phyloP scores from a whole-genome alignment of 2,113 vertebrate genomes.

The Piprites chloris region DNA sequence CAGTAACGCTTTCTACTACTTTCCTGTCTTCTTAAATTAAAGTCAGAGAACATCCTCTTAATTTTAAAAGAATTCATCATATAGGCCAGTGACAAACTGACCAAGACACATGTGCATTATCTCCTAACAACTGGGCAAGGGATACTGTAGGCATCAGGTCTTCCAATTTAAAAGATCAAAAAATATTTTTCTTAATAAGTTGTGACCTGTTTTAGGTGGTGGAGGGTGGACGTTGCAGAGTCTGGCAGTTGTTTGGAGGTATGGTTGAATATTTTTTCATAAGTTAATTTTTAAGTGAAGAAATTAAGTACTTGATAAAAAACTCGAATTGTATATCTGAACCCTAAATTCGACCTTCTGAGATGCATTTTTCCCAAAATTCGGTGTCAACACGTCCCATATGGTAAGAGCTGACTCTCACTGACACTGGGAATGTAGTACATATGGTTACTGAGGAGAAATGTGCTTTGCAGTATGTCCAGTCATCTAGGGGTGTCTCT shows the following conservation, averaged over 20 bases:
- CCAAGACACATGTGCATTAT: not conserved
- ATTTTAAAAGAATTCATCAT: not conserved
- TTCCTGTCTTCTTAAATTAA: not conserved
- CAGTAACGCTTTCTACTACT: not conserved
- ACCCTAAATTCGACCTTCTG: not conserved
- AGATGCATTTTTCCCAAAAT: not conserved
- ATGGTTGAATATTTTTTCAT: not conserved
- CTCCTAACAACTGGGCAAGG: not conserved
- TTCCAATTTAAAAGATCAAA: not conserved
- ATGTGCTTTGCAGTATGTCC: not conserved
- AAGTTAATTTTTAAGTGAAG: not conserved
- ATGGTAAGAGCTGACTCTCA: not conserved
- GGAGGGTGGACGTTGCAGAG: not conserved
- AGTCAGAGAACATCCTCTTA: not conserved
- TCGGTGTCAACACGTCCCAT: not conserved
- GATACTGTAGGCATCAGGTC: not conserved
- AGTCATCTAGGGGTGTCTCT: not conserved
- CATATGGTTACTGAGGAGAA: not conserved
- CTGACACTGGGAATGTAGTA: not conserved
- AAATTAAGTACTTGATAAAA: not conserved
- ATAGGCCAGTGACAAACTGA: not conserved
- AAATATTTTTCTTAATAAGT: not conserved
- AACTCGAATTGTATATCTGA: not conserved
- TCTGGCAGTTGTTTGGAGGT: not conserved
- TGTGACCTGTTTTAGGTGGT: not conserved